Conservation (phyloP, 2,888 invertebrate genomes). For the Cheilosia pagana region DNA sequence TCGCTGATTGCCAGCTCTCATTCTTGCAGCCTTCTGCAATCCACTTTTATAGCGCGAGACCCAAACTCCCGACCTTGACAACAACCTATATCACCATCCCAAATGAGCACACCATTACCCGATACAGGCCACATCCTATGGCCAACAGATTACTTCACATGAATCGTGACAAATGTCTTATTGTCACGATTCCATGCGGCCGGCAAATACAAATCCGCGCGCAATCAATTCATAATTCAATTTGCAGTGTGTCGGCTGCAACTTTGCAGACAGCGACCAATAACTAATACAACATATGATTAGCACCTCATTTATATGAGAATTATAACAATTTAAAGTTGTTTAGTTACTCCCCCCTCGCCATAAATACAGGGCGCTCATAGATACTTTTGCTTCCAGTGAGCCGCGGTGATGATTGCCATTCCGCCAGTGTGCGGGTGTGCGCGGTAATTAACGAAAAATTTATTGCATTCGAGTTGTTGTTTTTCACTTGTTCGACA, state of each 20-base stretch:
- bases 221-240: slow-evolving; percentile 31
- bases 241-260: not conserved
- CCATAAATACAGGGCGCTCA: slow-evolving; percentile 13
- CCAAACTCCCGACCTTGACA: not conserved
- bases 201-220: slow-evolving; percentile 4
- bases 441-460: slow-evolving; percentile 68
- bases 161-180: slow-evolving; percentile 26
- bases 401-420: slow-evolving; percentile 40
- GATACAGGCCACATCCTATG: slow-evolving; percentile 5
- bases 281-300: slow-evolving; percentile 65
- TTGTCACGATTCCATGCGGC: slow-evolving; percentile 13
- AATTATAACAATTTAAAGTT: slow-evolving; percentile 70
- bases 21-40: too few relatives aligned
- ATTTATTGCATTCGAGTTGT: slow-evolving; percentile 67
- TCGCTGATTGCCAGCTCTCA: too few relatives aligned
- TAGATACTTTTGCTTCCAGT: slow-evolving; percentile 66
- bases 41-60: not conserved
- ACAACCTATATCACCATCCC: not conserved
- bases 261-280: slow-evolving; percentile 21
- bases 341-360: slow-evolving; percentile 51
- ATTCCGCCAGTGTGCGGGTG: slow-evolving; percentile 41
- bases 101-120: slow-evolving; percentile 3
- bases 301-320: slow-evolving; percentile 73
- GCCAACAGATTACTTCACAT: not conserved
- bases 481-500: slow-evolving; percentile 42